Conservation (phyloP, 1,140 invertebrate genomes). For the Drosophila varians region DNA sequence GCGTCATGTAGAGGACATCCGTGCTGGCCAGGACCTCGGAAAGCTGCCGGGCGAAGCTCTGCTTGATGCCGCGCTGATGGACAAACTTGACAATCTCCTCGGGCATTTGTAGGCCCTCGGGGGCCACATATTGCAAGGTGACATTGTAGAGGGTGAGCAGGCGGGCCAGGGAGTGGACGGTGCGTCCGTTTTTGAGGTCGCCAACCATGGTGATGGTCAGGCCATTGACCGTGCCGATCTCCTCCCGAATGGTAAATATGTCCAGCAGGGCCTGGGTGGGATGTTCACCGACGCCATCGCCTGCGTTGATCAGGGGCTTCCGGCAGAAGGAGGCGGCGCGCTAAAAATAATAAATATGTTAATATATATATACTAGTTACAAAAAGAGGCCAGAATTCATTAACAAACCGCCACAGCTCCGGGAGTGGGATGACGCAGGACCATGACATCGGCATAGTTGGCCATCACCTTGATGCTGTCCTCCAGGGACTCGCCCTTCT, state of each 20-base stretch:
- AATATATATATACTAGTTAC: background rate
- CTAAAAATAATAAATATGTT: constrained; percentile 84
- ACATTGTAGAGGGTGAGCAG: constrained; percentile 96
- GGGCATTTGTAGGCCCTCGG: constrained; percentile 95
- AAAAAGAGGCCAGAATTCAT: background rate
- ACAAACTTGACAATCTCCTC: constrained; percentile 92
- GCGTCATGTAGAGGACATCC: constrained; percentile 99
- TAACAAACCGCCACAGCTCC: constrained; percentile 92
- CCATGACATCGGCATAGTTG: constrained; percentile 95
- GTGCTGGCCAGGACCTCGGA: constrained; percentile 95
- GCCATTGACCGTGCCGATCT: constrained; percentile 99
- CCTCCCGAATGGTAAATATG: constrained; percentile 98
- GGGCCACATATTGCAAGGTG: constrained; percentile 94
- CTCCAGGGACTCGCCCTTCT: constrained; percentile 98
- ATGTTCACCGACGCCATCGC: constrained; percentile 99
- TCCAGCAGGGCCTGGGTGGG: constrained; percentile 99
- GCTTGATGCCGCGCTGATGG: constrained; percentile 89
- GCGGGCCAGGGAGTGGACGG: constrained; percentile 98
- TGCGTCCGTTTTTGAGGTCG: constrained; percentile 98
- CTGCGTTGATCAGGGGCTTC: constrained; percentile 98
- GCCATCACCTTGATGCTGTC: constrained; percentile 94
- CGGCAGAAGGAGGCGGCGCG: constrained; percentile 91
- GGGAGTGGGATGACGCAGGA: constrained; percentile 95
- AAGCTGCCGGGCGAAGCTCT: constrained; percentile 89
- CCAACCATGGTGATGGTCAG: constrained; percentile 97